Base-by-base conservation (phyloP, 2,113 vertebrate species). In the Carettochelys insculpta region DNA sequence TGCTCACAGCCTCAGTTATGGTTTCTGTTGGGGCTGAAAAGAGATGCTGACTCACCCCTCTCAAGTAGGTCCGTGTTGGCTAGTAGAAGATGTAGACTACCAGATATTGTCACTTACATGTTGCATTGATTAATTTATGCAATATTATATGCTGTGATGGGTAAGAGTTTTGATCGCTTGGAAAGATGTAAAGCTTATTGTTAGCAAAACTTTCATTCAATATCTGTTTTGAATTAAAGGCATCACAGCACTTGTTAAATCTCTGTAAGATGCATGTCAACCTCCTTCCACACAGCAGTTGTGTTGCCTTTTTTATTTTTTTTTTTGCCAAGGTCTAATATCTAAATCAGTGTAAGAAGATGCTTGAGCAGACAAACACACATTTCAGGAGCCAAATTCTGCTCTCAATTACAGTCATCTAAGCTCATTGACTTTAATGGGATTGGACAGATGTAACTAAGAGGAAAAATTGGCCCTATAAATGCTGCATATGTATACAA, bases 101-200 rank as follows among this genome's bases (percentile, higher is more conserved):
- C 9, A 87, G 90, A 80, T n/a, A 85, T 17, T 61, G 52, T 19
- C 52, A 58, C 1, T 20, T 71, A 38, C 45, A 19, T 65, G 76
- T 76, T 54, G 80, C 83, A 76, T 11, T 85, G 38, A 87, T 89
- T 76, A 53, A 61, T 80, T 65, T 86, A 90, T 82, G 80, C 7
- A 41, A 86, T 77, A 47, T 47, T 1, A 1, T 4, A n/a, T n/a
- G n/a, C 50, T 80, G 5, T 14, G 2, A 71, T n/a, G 45, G 29
- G 77, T 87, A 24, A 85, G 78, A 90, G 94, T 82, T 51, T 90
- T 80, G 80, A 53, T 41, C 61, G 87, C 79, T 92, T 87, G 86
- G 65, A 65, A 3, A 31, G 14, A 54, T 3, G 65, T 81, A 38
- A 93, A 87, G n/a, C 43, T 86, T 71, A 25, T 43, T 10, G 16